Evolutionary conservation across 2,888 invertebrate genomes (phyloP), one percentile per base, ranked within the genome.

Genomic region (Gymnosoma rotundatum): DNA sequence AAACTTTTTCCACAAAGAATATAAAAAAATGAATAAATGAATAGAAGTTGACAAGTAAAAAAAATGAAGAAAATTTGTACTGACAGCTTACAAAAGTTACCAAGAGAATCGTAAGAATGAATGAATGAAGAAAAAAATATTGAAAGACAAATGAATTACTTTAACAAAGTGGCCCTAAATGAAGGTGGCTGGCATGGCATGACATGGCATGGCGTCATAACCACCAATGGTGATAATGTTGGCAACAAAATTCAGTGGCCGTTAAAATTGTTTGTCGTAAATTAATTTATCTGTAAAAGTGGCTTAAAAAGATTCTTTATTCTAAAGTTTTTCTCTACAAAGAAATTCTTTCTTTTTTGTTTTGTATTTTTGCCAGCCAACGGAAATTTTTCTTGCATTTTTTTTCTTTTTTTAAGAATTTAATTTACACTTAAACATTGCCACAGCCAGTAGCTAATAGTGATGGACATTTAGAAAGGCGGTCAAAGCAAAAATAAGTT

Each of bases 231-330:
- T 84, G 81, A 74, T 78, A 78, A 83, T 81, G 84, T 81, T 84
- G 84, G 84, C 84, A 83, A 72, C 82, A 83, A 83, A 88, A 88
- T 87, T 87, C 88, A 87, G 85, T 87, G 88, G 87, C 88, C 88
- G 87, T 88, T 88, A 86, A 89, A 88, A 88, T 88, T 88, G 88
- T 89, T 89, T 88, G 89, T 87, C 88, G 88, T 87, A 88, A 89
- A 89, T 88, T 88, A 89, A 88, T 88, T 88, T 88, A 83, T 84
- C 78, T 81, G 80, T 58, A 78, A 82, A 83, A 82, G 45, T 67
- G 66, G 61, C 78, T 72, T 70, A 70, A 83, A 78, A 85, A 81
- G 72, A 78, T 60, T 78, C 52, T 76, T 84, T 78, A 70, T 60
- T 64, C 64, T 67, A 12, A 67, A n/a, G 48, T 42, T 50, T 56